These are phyloP conservation scores for Craseonycteris thonglongyai DNA, from an alignment of 2,113 vertebrate genomes.

Conservation along the genomic window DNA sequence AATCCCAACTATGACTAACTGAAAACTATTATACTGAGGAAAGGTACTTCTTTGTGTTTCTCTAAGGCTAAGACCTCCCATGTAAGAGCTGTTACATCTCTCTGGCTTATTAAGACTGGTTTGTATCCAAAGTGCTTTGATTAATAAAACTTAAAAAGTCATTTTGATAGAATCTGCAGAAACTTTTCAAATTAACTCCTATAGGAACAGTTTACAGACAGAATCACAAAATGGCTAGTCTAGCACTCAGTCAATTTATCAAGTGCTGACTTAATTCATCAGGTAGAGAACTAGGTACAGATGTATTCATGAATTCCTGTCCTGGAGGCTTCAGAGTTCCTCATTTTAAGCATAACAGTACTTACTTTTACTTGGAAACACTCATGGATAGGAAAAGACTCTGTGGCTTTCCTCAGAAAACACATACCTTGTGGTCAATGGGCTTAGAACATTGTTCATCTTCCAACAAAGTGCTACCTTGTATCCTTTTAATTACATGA, in stretches of 20 bases:
- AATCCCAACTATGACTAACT: neutral
- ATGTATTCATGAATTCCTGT: neutral
- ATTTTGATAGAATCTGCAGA: neutral
- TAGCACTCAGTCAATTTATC: neutral
- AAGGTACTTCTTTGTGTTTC: neutral
- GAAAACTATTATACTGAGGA: neutral
- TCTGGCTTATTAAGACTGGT: neutral
- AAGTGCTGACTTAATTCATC: neutral
- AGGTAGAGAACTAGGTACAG: neutral
- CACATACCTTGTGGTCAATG: neutral
- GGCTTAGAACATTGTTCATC: neutral
- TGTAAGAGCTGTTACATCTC: neutral
- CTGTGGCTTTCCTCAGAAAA: neutral
- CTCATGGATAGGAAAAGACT: neutral
- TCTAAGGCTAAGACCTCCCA: neutral
- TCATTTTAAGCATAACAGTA: neutral
- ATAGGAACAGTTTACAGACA: neutral
- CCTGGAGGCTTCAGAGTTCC: neutral
- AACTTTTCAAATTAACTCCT: neutral
- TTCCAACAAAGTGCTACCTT: neutral
- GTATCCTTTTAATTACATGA: neutral
- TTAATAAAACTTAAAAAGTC: neutral
- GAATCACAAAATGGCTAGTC: neutral
- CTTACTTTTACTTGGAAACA: neutral
- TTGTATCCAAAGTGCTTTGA: neutral